Evolutionary conservation across 2,797 vertebrate genomes (phyloP).

Genomic region (Myoxocephalus aenaeus): DNA sequence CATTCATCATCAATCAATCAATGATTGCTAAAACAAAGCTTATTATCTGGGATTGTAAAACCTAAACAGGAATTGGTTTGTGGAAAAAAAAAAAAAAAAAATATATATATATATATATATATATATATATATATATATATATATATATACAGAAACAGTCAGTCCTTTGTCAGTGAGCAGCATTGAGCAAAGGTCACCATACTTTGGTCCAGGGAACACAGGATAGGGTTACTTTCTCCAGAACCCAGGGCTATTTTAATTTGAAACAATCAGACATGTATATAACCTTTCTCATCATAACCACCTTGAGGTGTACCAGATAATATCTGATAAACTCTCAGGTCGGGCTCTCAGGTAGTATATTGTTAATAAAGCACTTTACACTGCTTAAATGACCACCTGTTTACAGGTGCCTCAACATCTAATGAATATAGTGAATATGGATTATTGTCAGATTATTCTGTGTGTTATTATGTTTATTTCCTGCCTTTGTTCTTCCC

Average conservation of each 20-base stretch:
- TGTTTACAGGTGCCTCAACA: not conserved
- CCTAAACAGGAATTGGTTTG: not conserved
- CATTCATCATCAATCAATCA: not conserved
- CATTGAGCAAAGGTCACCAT: not conserved
- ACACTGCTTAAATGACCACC: not conserved
- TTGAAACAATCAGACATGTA: not conserved
- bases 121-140: no score
- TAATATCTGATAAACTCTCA: not conserved
- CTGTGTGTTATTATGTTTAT: not conserved
- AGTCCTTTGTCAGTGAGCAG: not conserved
- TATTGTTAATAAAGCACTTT: not conserved
- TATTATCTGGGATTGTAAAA: not conserved
- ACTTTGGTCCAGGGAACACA: not conserved
- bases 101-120: no score
- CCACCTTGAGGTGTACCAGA: not conserved
- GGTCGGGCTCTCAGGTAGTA: not conserved
- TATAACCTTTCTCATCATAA: not conserved
- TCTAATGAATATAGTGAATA: not conserved
- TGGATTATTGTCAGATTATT: slow-evolving; percentile 14
- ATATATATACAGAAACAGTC: not conserved
- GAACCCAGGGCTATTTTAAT: not conserved
- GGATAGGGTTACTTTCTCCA: not conserved
- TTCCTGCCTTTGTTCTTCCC: not conserved
- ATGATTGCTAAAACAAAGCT: not conserved
- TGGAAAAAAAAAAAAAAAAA: not conserved